Conservation (phyloP, 1,140 invertebrate genomes). For the Macrobrachium nipponense region DNA sequence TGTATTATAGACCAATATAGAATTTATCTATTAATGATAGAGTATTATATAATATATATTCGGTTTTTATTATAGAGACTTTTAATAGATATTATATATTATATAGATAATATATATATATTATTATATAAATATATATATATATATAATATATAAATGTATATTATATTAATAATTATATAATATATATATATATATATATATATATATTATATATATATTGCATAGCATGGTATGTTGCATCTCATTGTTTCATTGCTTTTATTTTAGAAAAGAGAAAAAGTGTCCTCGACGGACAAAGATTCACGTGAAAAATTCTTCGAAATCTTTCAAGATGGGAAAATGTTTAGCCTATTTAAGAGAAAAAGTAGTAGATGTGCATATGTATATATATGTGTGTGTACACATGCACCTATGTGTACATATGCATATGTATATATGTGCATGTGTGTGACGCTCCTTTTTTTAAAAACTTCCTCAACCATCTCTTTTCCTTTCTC, state of each 20-base stretch:
- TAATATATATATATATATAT: background rate
- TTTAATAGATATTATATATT: background rate
- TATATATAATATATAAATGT: constrained; percentile 9
- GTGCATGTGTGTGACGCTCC: background rate
- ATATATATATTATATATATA: constrained; percentile 18
- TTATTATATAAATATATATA: background rate
- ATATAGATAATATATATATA: background rate
- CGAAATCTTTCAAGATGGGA: too few species aligned
- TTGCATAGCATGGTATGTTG: background rate
- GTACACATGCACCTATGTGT: background rate
- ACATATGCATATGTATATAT: background rate
- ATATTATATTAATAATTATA: background rate
- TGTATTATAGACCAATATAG: too few species aligned
- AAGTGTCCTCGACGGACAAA: too few species aligned
- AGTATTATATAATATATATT: constrained; percentile 2
- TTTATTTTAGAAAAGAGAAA: too few species aligned
- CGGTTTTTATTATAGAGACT: too few species aligned
- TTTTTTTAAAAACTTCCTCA: too few species aligned
- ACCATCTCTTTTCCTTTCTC: too few species aligned
- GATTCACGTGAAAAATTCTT: too few species aligned
- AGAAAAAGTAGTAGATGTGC: background rate
- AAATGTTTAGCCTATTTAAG: too few species aligned
- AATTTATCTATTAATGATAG: background rate
- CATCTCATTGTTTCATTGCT: too few species aligned
- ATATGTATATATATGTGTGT: background rate